Base-by-base conservation (phyloP, 1,140 invertebrate genomes). In the Drosophila sp. region DNA sequence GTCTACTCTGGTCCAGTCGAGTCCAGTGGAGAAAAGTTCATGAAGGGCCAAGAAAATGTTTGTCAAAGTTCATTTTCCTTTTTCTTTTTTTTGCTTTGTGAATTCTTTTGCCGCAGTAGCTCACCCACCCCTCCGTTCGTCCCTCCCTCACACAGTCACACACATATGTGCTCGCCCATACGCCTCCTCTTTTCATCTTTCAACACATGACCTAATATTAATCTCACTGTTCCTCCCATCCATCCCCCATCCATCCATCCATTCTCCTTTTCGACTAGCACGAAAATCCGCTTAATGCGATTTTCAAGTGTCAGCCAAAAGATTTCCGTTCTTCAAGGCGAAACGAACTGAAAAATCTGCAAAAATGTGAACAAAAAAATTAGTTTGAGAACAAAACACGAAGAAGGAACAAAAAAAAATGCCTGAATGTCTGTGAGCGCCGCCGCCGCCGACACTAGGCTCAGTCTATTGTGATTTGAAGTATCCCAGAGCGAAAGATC, bases 221-320 rank as follows among this genome's bases (percentile, higher is more conserved):
- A 50, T 50, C 44, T 50, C 44, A 27, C 44, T 50, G 44, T 50
- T 50, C 17, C 17, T 17, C 17, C 17, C 17, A 17, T 17, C 17
- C 17, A 17, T 17, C 17, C 17, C 17, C 17, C 17, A 17, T 17
- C 17, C 17, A 17, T 17, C 44, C 44, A 50, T 50, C 10, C 35
- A 38, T 38, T 38, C 35, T 38, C 23, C 44, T 50, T 10, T 10
- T 8, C 44, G 25, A 50, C 44, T 50, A 25, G 66, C 66, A 87
- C 64, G 23, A 50, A 50, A 50, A 50, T 50, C 44, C 44, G 44
- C 71, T 67, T 87, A 87, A 87, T 87, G 84, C 76, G 76, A 89
- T 87, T 89, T 89, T 89, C 76, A 83, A 87, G 83, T 87, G 76
- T 70, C 83, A 89, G 83, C 65, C 80, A 76, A 79, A 50, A 50